A percentile compares a stretch with the other conserved stretches of the same genome.
Evolutionary conservation across 2,113 vertebrate genomes (phyloP).

Genomic region (Solea solea): DNA sequence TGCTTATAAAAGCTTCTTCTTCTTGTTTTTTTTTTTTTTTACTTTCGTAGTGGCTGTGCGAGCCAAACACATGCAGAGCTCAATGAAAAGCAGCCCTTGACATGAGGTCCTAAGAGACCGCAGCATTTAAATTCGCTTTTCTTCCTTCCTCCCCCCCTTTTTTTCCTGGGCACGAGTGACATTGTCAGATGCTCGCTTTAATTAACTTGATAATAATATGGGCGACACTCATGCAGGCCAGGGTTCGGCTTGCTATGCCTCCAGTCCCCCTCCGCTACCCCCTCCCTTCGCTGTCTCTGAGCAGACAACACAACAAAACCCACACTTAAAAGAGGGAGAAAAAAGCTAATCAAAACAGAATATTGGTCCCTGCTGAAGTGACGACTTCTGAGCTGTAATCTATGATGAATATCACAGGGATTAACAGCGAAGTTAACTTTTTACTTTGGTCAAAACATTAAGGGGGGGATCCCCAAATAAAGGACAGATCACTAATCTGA

Average conservation of each 20-base stretch:
- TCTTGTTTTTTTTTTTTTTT: slow-evolving; percentile 52
- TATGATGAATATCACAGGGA: neutral
- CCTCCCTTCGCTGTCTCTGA: slow-evolving; percentile 29
- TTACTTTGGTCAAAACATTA: slow-evolving; percentile 9
- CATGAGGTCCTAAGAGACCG: slow-evolving; percentile 96
- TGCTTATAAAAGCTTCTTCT: slow-evolving; percentile 66
- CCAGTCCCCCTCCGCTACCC: slow-evolving; percentile 60
- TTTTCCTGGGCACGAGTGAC: slow-evolving; percentile 89
- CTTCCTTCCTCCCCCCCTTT: slow-evolving; percentile 77
- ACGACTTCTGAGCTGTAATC: slow-evolving; percentile 1
- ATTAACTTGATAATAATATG: slow-evolving; percentile 99
- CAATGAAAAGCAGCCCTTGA: slow-evolving; percentile 97
- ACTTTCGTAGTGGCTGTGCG: slow-evolving; percentile 78
- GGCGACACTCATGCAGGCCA: slow-evolving; percentile 89
- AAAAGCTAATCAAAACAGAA: slow-evolving; percentile 22
- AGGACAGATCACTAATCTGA: neutral
- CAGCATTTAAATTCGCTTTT: slow-evolving; percentile 98
- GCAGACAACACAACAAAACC: slow-evolving; percentile 27
- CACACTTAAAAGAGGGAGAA: neutral
- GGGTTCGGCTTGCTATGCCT: slow-evolving; percentile 86
- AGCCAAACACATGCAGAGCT: slow-evolving; percentile 78
- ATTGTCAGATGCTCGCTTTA: slow-evolving; percentile 99
- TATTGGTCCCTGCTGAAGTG: neutral
- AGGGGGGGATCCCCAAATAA: neutral
- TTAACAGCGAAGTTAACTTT: neutral